Conservation (phyloP, 1,140 invertebrate species). For the Diorhabda elongata region DNA sequence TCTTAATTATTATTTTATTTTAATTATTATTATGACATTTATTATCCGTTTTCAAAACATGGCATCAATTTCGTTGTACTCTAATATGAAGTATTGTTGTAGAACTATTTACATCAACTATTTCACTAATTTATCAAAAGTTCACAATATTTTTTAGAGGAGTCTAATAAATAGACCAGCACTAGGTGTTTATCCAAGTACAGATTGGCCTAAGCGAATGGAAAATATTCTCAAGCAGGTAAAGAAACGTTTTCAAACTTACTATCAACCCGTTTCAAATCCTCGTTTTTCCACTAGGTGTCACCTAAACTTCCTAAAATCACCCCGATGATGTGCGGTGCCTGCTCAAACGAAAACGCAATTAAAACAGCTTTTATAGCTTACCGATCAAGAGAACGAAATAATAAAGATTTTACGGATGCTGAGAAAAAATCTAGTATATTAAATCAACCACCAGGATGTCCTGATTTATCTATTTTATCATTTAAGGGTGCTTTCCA, state of each 20-base stretch:
- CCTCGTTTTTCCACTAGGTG: constrained; percentile 44
- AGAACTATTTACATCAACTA: neutral
- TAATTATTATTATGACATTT: too few relatives aligned
- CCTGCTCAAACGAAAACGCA: constrained; percentile 94
- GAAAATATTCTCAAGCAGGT: constrained; percentile 51
- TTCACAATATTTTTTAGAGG: constrained; percentile 55
- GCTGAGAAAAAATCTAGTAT: constrained; percentile 75
- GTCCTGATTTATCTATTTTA: constrained; percentile 78
- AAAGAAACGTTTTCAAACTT: neutral
- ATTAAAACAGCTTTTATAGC: constrained; percentile 84
- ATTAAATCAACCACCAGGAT: constrained; percentile 79
- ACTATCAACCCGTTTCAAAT: constrained; percentile 45
- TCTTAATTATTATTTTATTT: too few relatives aligned
- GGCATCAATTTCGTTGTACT: too few relatives aligned
- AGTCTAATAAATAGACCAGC: constrained; percentile 88
- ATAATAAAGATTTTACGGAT: constrained; percentile 66
- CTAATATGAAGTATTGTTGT: too few relatives aligned
- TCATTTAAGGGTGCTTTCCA: constrained; percentile 88
- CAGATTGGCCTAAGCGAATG: constrained; percentile 77
- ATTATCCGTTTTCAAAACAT: too few relatives aligned
- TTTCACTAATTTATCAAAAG: neutral
- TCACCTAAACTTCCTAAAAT: constrained; percentile 70
- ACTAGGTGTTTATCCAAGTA: constrained; percentile 83
- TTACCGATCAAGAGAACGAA: constrained; percentile 59
- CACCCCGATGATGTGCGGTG: constrained; percentile 96